Evolutionary conservation across 1,140 invertebrate species (phyloP).

Genomic region (Aphis craccivora): DNA sequence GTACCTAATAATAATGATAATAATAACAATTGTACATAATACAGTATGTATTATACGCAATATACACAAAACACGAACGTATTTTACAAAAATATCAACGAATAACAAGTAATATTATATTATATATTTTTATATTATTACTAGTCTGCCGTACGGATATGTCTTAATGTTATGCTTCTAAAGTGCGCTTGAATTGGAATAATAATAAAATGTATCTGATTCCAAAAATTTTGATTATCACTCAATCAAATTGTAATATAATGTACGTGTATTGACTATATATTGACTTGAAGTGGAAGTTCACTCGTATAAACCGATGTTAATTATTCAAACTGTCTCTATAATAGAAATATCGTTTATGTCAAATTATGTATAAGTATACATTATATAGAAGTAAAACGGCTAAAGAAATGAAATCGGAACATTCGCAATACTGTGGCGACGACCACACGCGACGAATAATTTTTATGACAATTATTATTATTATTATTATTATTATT

Average conservation of each 20-base stretch:
- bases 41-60: background rate
- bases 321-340: background rate
- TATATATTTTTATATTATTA: too few species aligned
- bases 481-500: background rate
- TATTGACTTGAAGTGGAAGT: background rate
- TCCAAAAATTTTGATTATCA: background rate
- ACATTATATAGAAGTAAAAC: background rate
- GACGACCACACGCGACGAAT: background rate
- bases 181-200: background rate
- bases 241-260: background rate
- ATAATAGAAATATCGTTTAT: background rate
- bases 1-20: conserved; percentile 19
- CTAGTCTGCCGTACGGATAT: background rate
- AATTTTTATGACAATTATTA: background rate
- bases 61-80: background rate
- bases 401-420: background rate
- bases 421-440: background rate
- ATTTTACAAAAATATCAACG: background rate
- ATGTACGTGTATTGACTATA: background rate
- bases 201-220: background rate
- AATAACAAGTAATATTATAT: background rate
- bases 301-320: background rate
- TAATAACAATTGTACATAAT: background rate
- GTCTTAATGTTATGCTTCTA: background rate
- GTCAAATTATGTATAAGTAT: background rate